Evolutionary conservation across 2,113 vertebrate genomes (phyloP).

Genomic region (Planiliza haematocheilus): DNA sequence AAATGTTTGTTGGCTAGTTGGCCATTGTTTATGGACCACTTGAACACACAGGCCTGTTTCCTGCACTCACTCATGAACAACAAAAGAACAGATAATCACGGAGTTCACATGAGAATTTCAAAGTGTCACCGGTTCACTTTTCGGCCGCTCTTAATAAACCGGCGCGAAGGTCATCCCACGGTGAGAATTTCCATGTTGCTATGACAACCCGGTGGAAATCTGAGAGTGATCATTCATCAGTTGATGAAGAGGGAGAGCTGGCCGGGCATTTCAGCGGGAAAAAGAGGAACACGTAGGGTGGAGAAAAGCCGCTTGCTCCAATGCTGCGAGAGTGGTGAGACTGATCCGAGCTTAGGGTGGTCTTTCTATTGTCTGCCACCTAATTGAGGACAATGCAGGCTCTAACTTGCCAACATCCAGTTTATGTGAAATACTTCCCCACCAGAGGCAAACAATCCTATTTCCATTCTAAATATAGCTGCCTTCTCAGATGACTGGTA

Average conservation of each 20-base stretch:
- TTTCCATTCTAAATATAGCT: slow-evolving; percentile 70
- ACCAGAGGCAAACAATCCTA: slow-evolving; percentile 76
- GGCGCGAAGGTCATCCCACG: slow-evolving; percentile 53
- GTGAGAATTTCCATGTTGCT: slow-evolving; percentile 59
- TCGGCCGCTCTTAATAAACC: slow-evolving; percentile 30
- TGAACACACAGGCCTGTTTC: slow-evolving; percentile 63
- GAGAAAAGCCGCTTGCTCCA: slow-evolving; percentile 59
- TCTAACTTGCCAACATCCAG: slow-evolving; percentile 35
- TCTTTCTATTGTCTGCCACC: slow-evolving; percentile 62
- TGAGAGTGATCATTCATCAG: slow-evolving; percentile 52
- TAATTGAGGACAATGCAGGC: slow-evolving; percentile 61
- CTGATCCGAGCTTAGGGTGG: slow-evolving; percentile 48
- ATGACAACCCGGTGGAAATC: slow-evolving; percentile 57
- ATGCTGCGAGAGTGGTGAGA: slow-evolving; percentile 27
- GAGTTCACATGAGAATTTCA: slow-evolving; percentile 43
- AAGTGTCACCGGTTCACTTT: slow-evolving; percentile 45
- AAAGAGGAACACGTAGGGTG: slow-evolving; percentile 27
- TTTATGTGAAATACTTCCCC: slow-evolving; percentile 52
- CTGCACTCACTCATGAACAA: slow-evolving; percentile 46
- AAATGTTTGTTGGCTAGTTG: slow-evolving; percentile 60
- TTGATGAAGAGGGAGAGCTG: slow-evolving; percentile 58
- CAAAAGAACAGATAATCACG: slow-evolving; percentile 62
- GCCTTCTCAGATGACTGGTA: slow-evolving; percentile 69
- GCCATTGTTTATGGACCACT: slow-evolving; percentile 71
- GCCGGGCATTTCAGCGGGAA: slow-evolving; percentile 37